A percentile compares a stretch with the other conserved stretches of the same genome.
Evolutionary conservation across 2,888 invertebrate genomes (phyloP).

Genomic region (Hyppa rectilinea): DNA sequence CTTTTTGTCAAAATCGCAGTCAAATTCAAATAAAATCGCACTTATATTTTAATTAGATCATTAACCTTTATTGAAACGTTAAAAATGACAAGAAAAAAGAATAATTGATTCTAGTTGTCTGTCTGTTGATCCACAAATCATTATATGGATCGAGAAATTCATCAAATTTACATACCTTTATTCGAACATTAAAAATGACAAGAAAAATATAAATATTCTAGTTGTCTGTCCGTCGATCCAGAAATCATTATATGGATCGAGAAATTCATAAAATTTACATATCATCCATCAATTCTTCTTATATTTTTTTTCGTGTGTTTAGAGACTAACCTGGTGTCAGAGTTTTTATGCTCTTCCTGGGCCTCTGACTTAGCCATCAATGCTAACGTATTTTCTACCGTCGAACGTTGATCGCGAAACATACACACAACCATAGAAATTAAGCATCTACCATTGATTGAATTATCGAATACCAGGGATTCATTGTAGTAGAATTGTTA

Average conservation of each 20-base stretch:
- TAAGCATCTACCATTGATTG: background rate
- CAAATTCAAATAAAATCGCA: background rate
- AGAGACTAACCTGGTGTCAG: too few relatives aligned
- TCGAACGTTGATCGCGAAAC: background rate
- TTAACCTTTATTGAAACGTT: too few relatives aligned
- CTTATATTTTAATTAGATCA: background rate
- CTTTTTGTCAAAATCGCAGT: background rate
- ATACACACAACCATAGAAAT: too few relatives aligned
- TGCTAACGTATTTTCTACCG: too few relatives aligned
- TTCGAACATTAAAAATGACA: too few relatives aligned
- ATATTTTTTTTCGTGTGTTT: too few relatives aligned
- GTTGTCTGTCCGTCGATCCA: too few relatives aligned
- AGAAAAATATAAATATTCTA: too few relatives aligned
- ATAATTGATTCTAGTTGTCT: background rate
- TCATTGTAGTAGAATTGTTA: background rate
- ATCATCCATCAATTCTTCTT: too few relatives aligned
- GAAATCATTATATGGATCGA: background rate
- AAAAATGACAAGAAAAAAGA: background rate
- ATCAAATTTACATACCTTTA: background rate
- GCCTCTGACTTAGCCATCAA: background rate
- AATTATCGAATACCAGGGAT: background rate
- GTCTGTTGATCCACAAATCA: background rate
- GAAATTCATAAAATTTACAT: background rate
- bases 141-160: background rate
- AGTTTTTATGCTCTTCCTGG: too few relatives aligned